Base-by-base conservation (phyloP, 1,140 invertebrate species). In the Antheraea mylitta region DNA sequence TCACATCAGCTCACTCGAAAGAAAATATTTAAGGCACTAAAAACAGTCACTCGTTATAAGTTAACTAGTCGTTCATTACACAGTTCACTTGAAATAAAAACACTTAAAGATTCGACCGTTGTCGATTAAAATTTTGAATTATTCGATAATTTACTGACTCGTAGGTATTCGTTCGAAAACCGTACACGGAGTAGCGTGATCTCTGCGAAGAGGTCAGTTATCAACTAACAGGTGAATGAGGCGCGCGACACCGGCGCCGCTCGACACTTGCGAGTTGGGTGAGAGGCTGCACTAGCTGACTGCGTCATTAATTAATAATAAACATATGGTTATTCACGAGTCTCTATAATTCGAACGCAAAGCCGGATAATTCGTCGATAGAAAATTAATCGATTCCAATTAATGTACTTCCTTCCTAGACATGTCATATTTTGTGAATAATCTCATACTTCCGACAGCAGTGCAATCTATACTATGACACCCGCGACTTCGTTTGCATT, bases 161-260 rank as follows among this genome's bases (percentile, higher is more conserved):
- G 61, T 63, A 1, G 22, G 22, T 37, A 18, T 37, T 63, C 61
- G 61, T 63, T 63, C 64, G 60, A 63, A 78, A 79, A 69, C 64
- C 64, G 69, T 64, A 64, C 76, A 69, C 63, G 64, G 64, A 67
- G 61, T 19, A 53, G 71, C 82, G 84, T 85, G 81, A 69, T 73
- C 72, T 64, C 80, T 69, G 63, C 71, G 72, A 78, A 66, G 74
- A 82, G 78, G 84, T 82, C 80, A 79, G 79, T 87, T 86, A 89
- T 89, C 84, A 87, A 89, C 87, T 89, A 71, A 75, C 75, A 75
- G 76, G 78, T 75, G 74, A 75, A 66, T 73, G 71, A 72, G 38
- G 68, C 11, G 22, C 22, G 22, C 58, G 63, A 19, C 45, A 45
- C 11, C 60, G 36, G 19, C 69, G 70, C 72, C 76, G 67, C 61